Evolutionary conservation across 2,888 invertebrate genomes (phyloP).

Genomic region (Corythucha ciliata): DNA sequence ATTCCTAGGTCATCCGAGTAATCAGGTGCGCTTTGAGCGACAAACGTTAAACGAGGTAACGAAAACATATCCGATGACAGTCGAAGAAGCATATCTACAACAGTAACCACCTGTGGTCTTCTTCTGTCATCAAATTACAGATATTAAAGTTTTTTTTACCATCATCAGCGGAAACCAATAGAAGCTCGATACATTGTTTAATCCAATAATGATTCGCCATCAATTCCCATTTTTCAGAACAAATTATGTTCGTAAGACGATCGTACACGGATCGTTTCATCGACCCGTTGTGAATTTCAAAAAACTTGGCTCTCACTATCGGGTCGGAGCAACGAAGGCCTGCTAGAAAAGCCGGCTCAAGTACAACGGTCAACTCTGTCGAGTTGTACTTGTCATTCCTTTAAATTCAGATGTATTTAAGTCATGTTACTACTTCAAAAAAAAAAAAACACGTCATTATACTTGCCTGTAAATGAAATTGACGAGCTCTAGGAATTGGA

Average conservation of each 20-base stretch:
- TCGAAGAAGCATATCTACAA: too few relatives aligned
- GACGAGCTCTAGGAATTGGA: constrained; percentile 83
- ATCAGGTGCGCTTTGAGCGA: too few relatives aligned
- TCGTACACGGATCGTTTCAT: constrained; percentile 80
- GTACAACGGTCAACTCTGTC: constrained; percentile 79
- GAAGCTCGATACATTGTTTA: constrained; percentile 86
- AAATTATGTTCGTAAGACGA: constrained; percentile 79
- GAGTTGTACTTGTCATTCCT: constrained; percentile 78
- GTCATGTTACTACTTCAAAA: too few relatives aligned
- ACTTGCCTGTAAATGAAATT: constrained; percentile 73
- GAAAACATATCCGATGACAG: too few relatives aligned
- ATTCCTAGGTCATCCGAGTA: too few relatives aligned
- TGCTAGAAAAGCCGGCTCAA: constrained; percentile 88
- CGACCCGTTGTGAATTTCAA: constrained; percentile 83
- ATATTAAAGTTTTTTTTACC: constrained; percentile 43
- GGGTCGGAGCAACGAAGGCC: constrained; percentile 86
- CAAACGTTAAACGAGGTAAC: too few relatives aligned
- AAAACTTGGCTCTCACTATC: constrained; percentile 81
- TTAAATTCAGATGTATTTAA: not conserved
- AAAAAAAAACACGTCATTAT: not conserved
- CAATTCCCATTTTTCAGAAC: constrained; percentile 95
- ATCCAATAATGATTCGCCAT: constrained; percentile 97
- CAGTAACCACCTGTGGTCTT: too few relatives aligned
- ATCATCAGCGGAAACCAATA: constrained; percentile 69
- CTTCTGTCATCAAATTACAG: too few relatives aligned